phyloP scores from a whole-genome alignment of 2,888 invertebrate species.

The Troides oblongomaculatus region DNA sequence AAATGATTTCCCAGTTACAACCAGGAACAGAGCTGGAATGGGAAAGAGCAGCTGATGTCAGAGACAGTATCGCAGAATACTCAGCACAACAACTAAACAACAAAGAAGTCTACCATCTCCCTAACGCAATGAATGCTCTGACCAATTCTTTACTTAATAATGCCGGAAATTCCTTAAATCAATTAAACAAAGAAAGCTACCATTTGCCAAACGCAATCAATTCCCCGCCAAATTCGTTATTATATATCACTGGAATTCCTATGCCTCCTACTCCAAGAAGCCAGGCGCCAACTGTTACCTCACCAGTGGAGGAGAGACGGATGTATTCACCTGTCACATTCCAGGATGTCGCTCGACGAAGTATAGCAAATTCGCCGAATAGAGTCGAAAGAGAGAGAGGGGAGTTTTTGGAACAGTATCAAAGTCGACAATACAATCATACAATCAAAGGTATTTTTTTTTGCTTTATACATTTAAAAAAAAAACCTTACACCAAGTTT shows the following conservation, averaged over 20 bases:
- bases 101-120: constrained; percentile 49
- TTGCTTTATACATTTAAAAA: not conserved
- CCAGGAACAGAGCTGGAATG: constrained; percentile 69
- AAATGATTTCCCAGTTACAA: constrained; percentile 64
- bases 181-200: constrained; percentile 31
- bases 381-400: constrained; percentile 62
- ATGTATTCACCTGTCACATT: constrained; percentile 92
- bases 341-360: constrained; percentile 89
- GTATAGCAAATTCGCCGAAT: constrained; percentile 87
- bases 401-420: constrained; percentile 33
- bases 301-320: constrained; percentile 82
- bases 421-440: constrained; percentile 19
- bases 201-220: constrained; percentile 49
- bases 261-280: constrained; percentile 42
- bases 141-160: constrained; percentile 48
- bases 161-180: constrained; percentile 41
- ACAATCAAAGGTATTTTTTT: constrained; percentile 19
- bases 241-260: constrained; percentile 43
- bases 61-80: constrained; percentile 71
- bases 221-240: constrained; percentile 52
- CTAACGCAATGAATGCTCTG: constrained; percentile 51
- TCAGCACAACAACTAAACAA: constrained; percentile 60
- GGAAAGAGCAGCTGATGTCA: constrained; percentile 69
- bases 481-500: not conserved
- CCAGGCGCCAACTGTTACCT: constrained; percentile 53